Conservation (phyloP, 2,797 vertebrate genomes). For the Spondyliosoma cantharus region DNA sequence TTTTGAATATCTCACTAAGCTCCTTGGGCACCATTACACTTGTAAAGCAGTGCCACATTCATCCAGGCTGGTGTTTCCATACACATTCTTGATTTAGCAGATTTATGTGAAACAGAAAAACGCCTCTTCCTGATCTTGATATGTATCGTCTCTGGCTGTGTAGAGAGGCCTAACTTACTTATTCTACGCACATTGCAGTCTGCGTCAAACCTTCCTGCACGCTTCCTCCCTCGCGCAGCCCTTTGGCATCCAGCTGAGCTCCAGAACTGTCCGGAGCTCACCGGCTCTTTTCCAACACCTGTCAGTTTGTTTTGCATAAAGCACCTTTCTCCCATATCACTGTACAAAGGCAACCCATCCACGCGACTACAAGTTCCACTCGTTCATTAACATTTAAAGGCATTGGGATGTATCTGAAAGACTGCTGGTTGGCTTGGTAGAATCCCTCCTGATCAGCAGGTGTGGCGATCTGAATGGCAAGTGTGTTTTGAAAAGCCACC, state of each 20-base stretch:
- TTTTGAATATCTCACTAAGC: conserved; percentile 19
- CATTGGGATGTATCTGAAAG: conserved; percentile 53
- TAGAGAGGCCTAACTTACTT: conserved; percentile 12
- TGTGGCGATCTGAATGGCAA: conserved; percentile 13
- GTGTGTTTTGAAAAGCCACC: conserved; percentile 33
- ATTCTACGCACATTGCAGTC: conserved; percentile 28
- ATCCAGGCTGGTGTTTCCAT: conserved; percentile 41
- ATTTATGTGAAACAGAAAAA: conserved; percentile 25
- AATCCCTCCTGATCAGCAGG: conserved; percentile 27
- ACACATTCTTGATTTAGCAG: conserved; percentile 50
- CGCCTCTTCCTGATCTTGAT: conserved; percentile 55
- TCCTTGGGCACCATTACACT: conserved; percentile 21
- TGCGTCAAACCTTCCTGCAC: conserved; percentile 11
- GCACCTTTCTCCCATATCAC: conserved; percentile 32
- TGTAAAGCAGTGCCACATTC: conserved; percentile 50
- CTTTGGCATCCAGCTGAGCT: conserved; percentile 45
- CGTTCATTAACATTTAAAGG: conserved; percentile 59
- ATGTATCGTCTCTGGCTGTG: conserved; percentile 46
- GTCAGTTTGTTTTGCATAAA: conserved; percentile 55
- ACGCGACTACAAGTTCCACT: conserved; percentile 7
- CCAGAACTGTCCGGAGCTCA: not conserved
- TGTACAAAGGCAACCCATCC: conserved; percentile 39
- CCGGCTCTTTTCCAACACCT: conserved; percentile 16
- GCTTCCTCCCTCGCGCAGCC: conserved; percentile 21
- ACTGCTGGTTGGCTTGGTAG: conserved; percentile 36